Conservation (phyloP, 2,797 vertebrate species). For the Alosa sapidissima region DNA sequence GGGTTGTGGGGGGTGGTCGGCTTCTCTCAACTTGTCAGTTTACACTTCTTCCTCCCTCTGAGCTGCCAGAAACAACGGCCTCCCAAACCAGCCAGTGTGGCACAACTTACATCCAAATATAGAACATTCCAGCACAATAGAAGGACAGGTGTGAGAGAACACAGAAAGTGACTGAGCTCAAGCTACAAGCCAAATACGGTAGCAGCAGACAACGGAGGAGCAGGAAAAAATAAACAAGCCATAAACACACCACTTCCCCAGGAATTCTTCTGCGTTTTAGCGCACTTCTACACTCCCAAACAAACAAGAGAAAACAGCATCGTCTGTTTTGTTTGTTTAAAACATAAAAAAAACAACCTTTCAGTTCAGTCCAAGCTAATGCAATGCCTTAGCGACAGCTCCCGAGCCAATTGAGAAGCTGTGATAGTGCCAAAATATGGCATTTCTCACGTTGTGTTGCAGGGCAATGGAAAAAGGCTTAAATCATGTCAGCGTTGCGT, state of each 20-base stretch:
- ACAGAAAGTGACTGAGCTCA: conserved; percentile 66
- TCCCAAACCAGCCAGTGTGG: conserved; percentile 60
- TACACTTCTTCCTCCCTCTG: background rate
- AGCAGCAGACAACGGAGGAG: conserved; percentile 60
- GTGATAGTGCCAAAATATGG: conserved; percentile 39
- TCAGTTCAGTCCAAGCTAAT: background rate
- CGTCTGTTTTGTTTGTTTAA: conserved; percentile 7
- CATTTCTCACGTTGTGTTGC: conserved; percentile 50
- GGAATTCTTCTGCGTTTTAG: conserved; percentile 47
- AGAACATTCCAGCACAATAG: conserved; percentile 80
- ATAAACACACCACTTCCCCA: conserved; percentile 57
- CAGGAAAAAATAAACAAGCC: conserved; percentile 62
- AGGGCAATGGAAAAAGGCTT: conserved; percentile 51
- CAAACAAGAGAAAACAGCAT: background rate
- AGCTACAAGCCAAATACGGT: conserved; percentile 78
- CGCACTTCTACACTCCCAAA: conserved; percentile 39
- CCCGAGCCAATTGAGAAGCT: conserved; percentile 17
- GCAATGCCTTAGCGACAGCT: conserved; percentile 28
- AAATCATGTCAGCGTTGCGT: conserved; percentile 49
- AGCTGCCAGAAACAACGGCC: conserved; percentile 60
- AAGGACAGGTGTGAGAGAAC: conserved; percentile 77
- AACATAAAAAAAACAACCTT: background rate
- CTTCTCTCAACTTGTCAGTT: conserved; percentile 22
- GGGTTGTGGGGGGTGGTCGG: background rate
- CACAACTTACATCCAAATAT: conserved; percentile 78